Conservation (phyloP, 2,888 invertebrate genomes). For the Nomada lathburiana region DNA sequence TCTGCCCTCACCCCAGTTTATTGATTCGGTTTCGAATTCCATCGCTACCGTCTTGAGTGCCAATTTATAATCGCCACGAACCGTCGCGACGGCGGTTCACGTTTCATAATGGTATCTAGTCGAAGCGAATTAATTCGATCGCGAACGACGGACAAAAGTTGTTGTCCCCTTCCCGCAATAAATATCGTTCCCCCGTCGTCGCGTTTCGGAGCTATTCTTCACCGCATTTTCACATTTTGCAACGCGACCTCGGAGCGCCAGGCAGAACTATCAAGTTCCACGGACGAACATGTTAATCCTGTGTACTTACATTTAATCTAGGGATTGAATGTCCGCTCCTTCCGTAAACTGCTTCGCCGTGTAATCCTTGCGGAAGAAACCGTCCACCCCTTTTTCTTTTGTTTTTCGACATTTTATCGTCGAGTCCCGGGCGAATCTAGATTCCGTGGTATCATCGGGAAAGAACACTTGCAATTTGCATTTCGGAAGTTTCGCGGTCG, state of each 20-base stretch:
- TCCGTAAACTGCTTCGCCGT: neutral
- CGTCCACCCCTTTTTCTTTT: neutral
- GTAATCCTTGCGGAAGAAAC: neutral
- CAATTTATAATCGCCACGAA: neutral
- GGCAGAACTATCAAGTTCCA: neutral
- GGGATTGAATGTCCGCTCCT: constrained; percentile 8
- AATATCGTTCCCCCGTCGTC: neutral
- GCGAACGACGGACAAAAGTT: neutral
- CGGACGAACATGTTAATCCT: constrained; percentile 4
- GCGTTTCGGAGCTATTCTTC: neutral
- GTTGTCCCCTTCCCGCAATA: neutral
- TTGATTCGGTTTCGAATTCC: neutral
- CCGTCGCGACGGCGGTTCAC: too few species aligned
- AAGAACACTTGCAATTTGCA: neutral
- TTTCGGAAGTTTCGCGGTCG: neutral
- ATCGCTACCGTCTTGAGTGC: neutral
- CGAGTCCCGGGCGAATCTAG: neutral
- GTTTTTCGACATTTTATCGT: neutral
- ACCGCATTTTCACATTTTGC: neutral
- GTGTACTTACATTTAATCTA: constrained; percentile 20
- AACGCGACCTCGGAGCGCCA: neutral
- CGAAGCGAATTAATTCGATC: neutral
- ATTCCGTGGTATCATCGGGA: neutral
- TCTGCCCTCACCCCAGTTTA: neutral
- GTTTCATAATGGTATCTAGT: neutral